phyloP scores from a whole-genome alignment of 1,140 invertebrate species.

The Caenorhabditis brenneri region DNA sequence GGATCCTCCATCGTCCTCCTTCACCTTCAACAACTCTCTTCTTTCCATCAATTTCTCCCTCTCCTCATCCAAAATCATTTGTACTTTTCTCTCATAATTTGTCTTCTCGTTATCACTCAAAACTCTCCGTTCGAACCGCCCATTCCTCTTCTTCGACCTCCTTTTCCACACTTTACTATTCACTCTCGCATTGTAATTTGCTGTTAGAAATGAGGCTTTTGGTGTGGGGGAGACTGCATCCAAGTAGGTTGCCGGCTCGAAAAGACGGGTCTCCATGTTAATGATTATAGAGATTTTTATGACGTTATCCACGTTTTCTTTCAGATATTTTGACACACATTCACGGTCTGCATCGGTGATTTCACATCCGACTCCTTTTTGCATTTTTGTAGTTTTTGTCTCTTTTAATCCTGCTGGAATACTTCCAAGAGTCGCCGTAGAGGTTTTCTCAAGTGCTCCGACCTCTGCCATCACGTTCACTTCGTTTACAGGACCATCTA shows the following conservation, averaged over 20 bases:
- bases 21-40: not conserved
- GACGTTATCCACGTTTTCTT: conserved; percentile 58
- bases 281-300: conserved; percentile 61
- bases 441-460: conserved; percentile 9
- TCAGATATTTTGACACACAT: conserved; percentile 53
- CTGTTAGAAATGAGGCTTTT: conserved; percentile 66
- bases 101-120: conserved; percentile 54
- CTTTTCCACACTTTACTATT: conserved; percentile 65
- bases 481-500: conserved; percentile 55
- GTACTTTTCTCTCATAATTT: conserved; percentile 65
- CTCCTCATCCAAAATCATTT: conserved; percentile 66
- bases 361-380: conserved; percentile 49
- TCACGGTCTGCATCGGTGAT: conserved; percentile 49
- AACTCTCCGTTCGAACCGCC: not conserved
- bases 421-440: conserved; percentile 1
- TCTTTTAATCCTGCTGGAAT: not conserved
- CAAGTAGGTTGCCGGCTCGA: conserved; percentile 63
- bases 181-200: conserved; percentile 66
- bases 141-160: conserved; percentile 33
- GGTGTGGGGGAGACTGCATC: conserved; percentile 68
- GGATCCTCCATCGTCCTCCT: not conserved
- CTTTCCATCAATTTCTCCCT: conserved; percentile 44
- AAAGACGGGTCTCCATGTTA: conserved; percentile 63
- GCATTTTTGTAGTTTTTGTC: conserved; percentile 53
- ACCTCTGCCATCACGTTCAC: conserved; percentile 39